These are phyloP conservation scores for Xerus rutilus DNA, from an alignment of 2,797 vertebrate genomes.

Conservation along the genomic window DNA sequence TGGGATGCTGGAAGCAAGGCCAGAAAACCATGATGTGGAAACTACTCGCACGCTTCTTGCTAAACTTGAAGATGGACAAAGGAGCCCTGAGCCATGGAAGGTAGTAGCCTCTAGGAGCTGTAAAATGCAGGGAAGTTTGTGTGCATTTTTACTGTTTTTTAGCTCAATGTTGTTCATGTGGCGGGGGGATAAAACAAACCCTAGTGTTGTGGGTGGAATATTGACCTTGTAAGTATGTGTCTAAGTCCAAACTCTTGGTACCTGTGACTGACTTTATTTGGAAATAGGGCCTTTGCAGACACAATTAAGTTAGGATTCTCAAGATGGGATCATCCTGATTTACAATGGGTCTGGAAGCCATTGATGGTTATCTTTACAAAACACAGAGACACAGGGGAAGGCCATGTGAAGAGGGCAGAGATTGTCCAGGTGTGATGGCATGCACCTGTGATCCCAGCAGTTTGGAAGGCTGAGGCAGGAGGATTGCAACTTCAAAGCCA, in stretches of 20 bases:
- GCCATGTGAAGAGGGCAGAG: too few species aligned
- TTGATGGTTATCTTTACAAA: not conserved
- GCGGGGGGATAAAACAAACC: not conserved
- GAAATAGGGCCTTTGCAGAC: not conserved
- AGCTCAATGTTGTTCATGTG: too few species aligned
- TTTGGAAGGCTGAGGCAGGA: too few species aligned
- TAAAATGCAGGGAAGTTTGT: not conserved
- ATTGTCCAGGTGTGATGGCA: too few species aligned
- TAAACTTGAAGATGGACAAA: not conserved
- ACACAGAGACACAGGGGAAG: too few species aligned
- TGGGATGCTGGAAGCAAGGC: too few species aligned
- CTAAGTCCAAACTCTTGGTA: not conserved
- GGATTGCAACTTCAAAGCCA: too few species aligned
- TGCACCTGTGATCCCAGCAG: too few species aligned
- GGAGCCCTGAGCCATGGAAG: not conserved
- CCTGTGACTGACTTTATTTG: not conserved
- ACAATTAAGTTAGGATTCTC: not conserved
- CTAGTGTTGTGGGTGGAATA: not conserved
- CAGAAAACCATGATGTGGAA: not conserved
- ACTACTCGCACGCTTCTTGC: not conserved
- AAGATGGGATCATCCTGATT: not conserved
- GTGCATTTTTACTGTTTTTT: too few species aligned
- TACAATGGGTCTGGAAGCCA: too few species aligned
- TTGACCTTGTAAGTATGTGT: not conserved
- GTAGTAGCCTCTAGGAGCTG: not conserved